Conservation (phyloP, 2,797 vertebrate genomes). For the Muscicapa striata region DNA sequence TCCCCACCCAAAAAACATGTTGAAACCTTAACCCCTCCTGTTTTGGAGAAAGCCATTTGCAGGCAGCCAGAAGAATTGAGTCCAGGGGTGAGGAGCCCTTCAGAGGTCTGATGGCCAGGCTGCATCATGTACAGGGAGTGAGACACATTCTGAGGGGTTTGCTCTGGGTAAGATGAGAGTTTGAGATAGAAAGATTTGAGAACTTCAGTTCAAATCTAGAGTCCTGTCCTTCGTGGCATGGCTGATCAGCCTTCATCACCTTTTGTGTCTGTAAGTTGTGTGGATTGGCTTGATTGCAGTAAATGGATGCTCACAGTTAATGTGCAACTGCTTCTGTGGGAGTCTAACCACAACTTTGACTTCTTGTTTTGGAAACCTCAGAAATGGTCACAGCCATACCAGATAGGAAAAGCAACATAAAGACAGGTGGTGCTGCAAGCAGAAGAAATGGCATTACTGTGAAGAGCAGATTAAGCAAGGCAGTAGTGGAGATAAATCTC, state of each 20-base stretch:
- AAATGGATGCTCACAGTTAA: not conserved
- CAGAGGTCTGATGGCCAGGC: not conserved
- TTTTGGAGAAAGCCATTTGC: not conserved
- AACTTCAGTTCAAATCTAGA: not conserved
- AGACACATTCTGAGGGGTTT: rapidly evolving
- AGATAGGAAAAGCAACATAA: not conserved
- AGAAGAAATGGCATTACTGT: not conserved
- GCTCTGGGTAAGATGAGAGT: not conserved
- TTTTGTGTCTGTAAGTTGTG: rapidly evolving
- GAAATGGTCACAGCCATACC: not conserved
- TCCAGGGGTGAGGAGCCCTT: rapidly evolving
- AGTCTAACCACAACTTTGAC: not conserved
- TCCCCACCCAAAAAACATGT: rapidly evolving
- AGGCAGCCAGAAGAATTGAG: not conserved
- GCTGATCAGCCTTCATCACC: not conserved
- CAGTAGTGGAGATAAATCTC: not conserved
- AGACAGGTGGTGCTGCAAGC: not conserved
- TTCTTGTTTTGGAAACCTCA: not conserved
- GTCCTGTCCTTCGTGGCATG: not conserved
- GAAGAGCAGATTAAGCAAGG: not conserved
- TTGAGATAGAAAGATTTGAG: not conserved
- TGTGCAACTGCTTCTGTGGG: not conserved
- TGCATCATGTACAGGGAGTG: not conserved
- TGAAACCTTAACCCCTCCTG: not conserved
- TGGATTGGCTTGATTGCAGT: not conserved